Evolutionary conservation across 2,888 invertebrate species (phyloP).

Genomic region (Andrena minutula): DNA sequence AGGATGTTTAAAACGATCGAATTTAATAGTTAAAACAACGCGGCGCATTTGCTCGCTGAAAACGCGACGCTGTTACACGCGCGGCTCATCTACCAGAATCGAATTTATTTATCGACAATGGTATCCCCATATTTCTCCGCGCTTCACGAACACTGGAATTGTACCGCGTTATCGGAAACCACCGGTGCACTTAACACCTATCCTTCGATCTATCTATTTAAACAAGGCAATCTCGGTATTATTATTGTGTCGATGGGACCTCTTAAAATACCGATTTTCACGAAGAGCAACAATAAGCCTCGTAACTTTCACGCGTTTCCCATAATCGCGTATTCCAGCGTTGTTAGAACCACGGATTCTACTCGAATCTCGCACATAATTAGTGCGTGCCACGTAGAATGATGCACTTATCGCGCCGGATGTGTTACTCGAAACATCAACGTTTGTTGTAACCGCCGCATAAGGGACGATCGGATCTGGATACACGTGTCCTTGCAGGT

Average conservation of each 20-base stretch:
- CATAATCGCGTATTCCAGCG: neutral
- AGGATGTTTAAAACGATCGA: neutral
- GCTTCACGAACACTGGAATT: slow-evolving; percentile 4
- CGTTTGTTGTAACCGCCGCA: slow-evolving; percentile 23
- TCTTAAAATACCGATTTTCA: slow-evolving; percentile 7
- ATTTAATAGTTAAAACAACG: neutral
- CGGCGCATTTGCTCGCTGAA: neutral
- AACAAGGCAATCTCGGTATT: slow-evolving; percentile 15
- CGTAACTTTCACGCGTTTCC: slow-evolving; percentile 19
- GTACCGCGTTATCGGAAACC: slow-evolving; percentile 1
- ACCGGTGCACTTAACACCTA: neutral
- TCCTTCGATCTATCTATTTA: neutral
- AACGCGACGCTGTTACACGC: neutral
- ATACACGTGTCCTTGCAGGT: slow-evolving; percentile 58
- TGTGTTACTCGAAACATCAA: neutral
- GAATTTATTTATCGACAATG: neutral
- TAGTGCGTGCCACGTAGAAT: too few species aligned
- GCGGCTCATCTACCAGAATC: neutral
- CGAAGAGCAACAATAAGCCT: slow-evolving; percentile 3
- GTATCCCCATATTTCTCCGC: slow-evolving; percentile 19
- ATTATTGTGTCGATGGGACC: neutral
- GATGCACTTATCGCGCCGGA: too few species aligned
- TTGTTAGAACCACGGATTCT: neutral
- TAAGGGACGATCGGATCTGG: slow-evolving; percentile 15
- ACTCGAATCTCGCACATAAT: neutral